Base-by-base conservation (phyloP, 2,888 invertebrate genomes). In the Drosophila meridionalis region DNA sequence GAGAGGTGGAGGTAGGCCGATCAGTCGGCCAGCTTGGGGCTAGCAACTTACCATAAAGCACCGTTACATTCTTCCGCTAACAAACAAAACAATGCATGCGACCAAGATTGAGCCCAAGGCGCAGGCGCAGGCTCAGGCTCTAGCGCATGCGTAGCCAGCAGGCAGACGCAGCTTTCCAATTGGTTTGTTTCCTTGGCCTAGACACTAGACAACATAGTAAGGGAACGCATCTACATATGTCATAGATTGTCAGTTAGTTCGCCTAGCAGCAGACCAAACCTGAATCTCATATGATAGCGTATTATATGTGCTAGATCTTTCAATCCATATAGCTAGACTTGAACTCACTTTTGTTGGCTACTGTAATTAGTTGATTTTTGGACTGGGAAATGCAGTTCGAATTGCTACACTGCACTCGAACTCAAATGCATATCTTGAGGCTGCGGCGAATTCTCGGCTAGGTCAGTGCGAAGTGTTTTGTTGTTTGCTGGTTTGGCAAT, bases 11-110 rank as follows among this genome's bases (percentile, higher is more conserved):
- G 14, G 43, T 2, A 36, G 40, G 55, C 14, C 71, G 76, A 73
- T 69, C 73, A 69, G 74, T 69, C 43, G 74, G 73, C 79, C 69
- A 72, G 57, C 69, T 78, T 73, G 65, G 71, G 57, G 80, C 80
- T 72, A 78, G 72, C 84, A 83, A 89, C 85, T 88, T 87, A 89
- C 87, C 87, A 88, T 88, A 88, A 88, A 87, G 85, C 83, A 83
- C 87, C 87, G 87, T 88, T 88, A 89, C 89, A 87, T 88, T 83
- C 88, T 81, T 88, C 78, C 72, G 76, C 83, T 69, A 88, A 80
- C 87, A 85, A 87, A 80, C 86, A 74, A 72, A 79, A 81, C 82
- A 82, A 82, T 78, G 80, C 82, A 70, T 80, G 80, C 78, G 55
- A 73, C 73, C 73, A 73, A 74, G 70, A 70, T 76, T 73, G 69